phyloP scores from a whole-genome alignment of 1,140 invertebrate species.

The Drosophila rufa region DNA sequence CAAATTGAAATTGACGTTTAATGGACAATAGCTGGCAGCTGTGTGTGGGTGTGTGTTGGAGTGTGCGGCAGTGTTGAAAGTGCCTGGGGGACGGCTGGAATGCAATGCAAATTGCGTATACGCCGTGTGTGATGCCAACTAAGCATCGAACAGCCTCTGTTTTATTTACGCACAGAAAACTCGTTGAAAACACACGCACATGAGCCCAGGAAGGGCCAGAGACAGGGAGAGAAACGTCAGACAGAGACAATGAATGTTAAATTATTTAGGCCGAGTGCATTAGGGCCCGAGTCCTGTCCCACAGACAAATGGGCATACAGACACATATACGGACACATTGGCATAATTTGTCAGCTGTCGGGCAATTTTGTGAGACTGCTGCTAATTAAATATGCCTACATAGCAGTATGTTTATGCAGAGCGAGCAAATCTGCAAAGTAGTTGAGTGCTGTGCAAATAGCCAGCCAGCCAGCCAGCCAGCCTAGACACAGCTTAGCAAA shows the following conservation, averaged over 20 bases:
- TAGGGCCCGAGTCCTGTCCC: slow-evolving; percentile 49
- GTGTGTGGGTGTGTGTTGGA: slow-evolving; percentile 1
- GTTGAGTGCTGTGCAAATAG: slow-evolving; percentile 58
- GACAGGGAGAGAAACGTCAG: slow-evolving; percentile 3
- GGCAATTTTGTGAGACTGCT: slow-evolving; percentile 61
- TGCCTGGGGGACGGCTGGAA: slow-evolving; percentile 36
- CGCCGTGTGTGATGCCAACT: slow-evolving; percentile 53
- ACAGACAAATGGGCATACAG: slow-evolving; percentile 21
- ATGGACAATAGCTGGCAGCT: slow-evolving; percentile 61
- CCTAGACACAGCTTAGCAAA: slow-evolving; percentile 30
- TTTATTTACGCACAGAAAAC: slow-evolving; percentile 75
- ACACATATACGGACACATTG: slow-evolving; percentile 21
- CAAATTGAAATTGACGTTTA: slow-evolving; percentile 63
- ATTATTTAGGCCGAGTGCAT: slow-evolving; percentile 78
- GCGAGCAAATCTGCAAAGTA: slow-evolving; percentile 46
- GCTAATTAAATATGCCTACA: slow-evolving; percentile 63
- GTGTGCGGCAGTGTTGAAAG: slow-evolving; percentile 45
- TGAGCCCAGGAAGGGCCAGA: not conserved
- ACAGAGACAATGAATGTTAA: slow-evolving; percentile 61
- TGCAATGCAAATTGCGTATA: slow-evolving; percentile 74
- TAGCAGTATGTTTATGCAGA: slow-evolving; percentile 25
- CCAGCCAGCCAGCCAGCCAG: slow-evolving; percentile 16
- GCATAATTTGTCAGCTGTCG: slow-evolving; percentile 71
- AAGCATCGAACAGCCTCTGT: slow-evolving; percentile 34
- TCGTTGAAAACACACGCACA: slow-evolving; percentile 50